Percentiles rank a stretch among this genome's conserved stretches.
phyloP scores from a whole-genome alignment of 2,888 invertebrate species.

The Xestia ashworthii region DNA sequence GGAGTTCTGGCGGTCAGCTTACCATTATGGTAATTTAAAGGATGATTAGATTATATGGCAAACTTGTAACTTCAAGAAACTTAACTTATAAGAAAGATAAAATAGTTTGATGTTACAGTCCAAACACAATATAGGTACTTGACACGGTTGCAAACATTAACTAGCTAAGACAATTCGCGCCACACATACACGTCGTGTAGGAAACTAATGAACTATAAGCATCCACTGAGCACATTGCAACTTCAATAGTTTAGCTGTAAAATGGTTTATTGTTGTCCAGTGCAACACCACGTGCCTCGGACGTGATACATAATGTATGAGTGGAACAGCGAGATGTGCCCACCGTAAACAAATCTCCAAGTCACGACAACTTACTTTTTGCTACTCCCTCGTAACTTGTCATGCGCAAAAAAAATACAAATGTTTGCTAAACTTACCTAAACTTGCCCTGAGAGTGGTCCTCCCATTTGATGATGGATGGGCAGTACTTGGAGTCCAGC shows the following conservation, averaged over 20 bases:
- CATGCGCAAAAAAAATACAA: slow-evolving; percentile 47
- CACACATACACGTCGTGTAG: slow-evolving; percentile 37
- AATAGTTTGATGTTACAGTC: slow-evolving; percentile 12
- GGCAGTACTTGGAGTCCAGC: slow-evolving; percentile 94
- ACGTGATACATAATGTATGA: slow-evolving; percentile 83
- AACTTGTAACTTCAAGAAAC: slow-evolving; percentile 29
- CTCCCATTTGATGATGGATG: slow-evolving; percentile 96
- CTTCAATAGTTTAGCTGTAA: slow-evolving; percentile 75
- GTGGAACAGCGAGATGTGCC: slow-evolving; percentile 69
- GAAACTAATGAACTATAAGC: slow-evolving; percentile 71
- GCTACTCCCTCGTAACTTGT: slow-evolving; percentile 40
- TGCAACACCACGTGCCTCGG: slow-evolving; percentile 80
- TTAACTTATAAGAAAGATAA: too few relatives aligned
- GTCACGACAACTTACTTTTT: slow-evolving; percentile 77
- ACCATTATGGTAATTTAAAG: slow-evolving; percentile 45
- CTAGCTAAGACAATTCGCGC: slow-evolving; percentile 41
- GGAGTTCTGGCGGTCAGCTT: slow-evolving; percentile 45
- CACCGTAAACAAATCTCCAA: slow-evolving; percentile 67
- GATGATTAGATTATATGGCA: slow-evolving; percentile 32
- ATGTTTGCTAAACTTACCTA: slow-evolving; percentile 83
- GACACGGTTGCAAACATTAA: slow-evolving; percentile 62
- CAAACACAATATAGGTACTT: slow-evolving; percentile 53
- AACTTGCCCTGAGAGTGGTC: slow-evolving; percentile 96
- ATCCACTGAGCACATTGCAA: slow-evolving; percentile 64
- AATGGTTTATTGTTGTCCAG: slow-evolving; percentile 76